Evolutionary conservation across 2,888 invertebrate genomes (phyloP), one percentile per base, ranked within the genome.

Genomic region (Pterostichus madidus): DNA sequence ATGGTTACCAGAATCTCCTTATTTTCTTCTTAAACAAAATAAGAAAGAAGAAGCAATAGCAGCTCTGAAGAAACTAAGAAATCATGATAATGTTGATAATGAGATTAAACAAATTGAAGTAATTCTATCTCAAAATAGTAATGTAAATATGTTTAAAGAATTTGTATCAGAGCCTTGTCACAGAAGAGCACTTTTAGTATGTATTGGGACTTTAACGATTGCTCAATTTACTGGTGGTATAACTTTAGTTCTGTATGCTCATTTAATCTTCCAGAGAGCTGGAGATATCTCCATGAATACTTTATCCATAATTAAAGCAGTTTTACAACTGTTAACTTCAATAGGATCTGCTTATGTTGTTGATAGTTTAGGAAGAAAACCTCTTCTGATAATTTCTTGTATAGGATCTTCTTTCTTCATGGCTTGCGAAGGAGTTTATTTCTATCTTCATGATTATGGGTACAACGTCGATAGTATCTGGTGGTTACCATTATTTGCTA

Each of bases 181-280:
- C 86, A 91, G 91, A 84, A 92, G 92, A 88, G 94, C 94, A 1
- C 89, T 94, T 86, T 90, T 91, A 86, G 92, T 94, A 79, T 91
- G 91, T 73, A 87, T 93, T 17, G 91, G 91, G n/a, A 89, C 94
- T 8, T 91, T 91, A 85, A 91, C 91, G 2, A 90, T 91, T 76
- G 92, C 92, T 86, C 93, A 94, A 86, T 89, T 93, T 52, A 92
- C 92, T 85, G 93, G 93, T 0, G 92, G 92, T 83, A 92, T 92
- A 68, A 92, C 92, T 0, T 90, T 93, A 2, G 90, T 93, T 0
- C 91, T 92, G 0, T 92, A 92, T 85, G 91, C 92, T 0, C 92
- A 93, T 83, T 89, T 89, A 0, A 94, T 94, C 85, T 93, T 94
- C 86, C 89, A 90, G 84, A 84, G 87, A 6, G 85, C 86, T 46